Evolutionary conservation across 2,888 invertebrate species (phyloP).

Genomic region (Anaspis maculata): DNA sequence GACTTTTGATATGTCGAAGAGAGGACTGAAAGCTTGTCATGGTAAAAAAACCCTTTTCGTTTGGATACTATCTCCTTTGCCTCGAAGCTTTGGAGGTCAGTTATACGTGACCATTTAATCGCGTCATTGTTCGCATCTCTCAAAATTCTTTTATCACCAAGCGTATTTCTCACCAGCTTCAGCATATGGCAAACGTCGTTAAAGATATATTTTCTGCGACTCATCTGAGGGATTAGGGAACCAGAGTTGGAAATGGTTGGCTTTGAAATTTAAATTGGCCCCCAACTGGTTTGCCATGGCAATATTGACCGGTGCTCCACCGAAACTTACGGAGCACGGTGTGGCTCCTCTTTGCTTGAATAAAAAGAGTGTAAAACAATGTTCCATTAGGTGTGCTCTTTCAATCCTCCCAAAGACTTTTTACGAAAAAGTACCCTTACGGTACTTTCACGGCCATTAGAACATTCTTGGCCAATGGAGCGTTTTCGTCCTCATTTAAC

Average conservation of each 20-base stretch:
- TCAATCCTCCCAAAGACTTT: slow-evolving; percentile 6
- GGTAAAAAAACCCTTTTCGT: too few relatives aligned
- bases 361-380: slow-evolving; percentile 8
- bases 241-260: not conserved
- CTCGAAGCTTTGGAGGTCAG: not conserved
- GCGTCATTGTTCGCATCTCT: not conserved
- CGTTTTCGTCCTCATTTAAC: not conserved
- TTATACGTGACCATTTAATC: not conserved
- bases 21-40: too few relatives aligned
- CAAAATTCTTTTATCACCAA: slow-evolving; percentile 4
- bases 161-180: slow-evolving; percentile 10
- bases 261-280: slow-evolving; percentile 7
- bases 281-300: slow-evolving; percentile 12
- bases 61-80: not conserved
- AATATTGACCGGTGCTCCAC: slow-evolving; percentile 3
- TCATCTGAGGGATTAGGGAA: slow-evolving; percentile 5
- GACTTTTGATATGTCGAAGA: too few relatives aligned
- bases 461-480: not conserved
- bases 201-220: slow-evolving; percentile 9
- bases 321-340: slow-evolving; percentile 9
- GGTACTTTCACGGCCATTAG: slow-evolving; percentile 12
- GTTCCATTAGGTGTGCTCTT: slow-evolving; percentile 9
- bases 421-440: slow-evolving; percentile 10
- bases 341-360: slow-evolving; percentile 7
- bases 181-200: slow-evolving; percentile 7